Base-by-base conservation (phyloP, 2,888 invertebrate species). In the Epinotia bilunana region DNA sequence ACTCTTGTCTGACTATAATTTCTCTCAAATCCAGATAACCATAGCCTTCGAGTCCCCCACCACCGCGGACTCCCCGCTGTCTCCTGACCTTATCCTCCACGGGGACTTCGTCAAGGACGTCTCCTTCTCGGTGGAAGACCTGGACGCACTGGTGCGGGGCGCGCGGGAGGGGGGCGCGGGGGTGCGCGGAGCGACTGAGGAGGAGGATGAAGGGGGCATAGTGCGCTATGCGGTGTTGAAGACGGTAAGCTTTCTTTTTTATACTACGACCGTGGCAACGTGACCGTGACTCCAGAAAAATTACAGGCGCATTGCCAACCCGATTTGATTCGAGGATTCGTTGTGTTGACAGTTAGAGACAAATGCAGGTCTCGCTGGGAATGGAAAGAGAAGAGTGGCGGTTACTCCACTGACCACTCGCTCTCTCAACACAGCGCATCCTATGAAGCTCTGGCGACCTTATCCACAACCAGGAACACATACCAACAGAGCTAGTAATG, bases 21-120 rank as follows among this genome's bases (percentile, higher is more conserved):
- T 28, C 39, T 68, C n/a, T 43, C 16, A 28, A 46, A 60, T 91
- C 62, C 88, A 98, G 97, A 98, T 99, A 81, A 94, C 96, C 58
- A 98, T 99, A 86, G 96, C 98, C 39, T 99, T 99, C 87, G 97
- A 97, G 79, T 98, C 99, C 0, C 95, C 98, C 0, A 97, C 99
- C 74, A 77, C 85, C 0, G 95, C 97, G 0, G 95, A 95, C 73
- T 95, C 96, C 78, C 87, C 95, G 78, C 95, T 96, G 82, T 95
- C 98, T 87, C 96, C 97, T 60, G 91, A 95, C 60, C 97, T 99
- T 86, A 95, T 75, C 94, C 95, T 85, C 0, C 99, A 99, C 86
- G 99, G 99, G 0, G 99, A 99, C 91, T 99, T 98, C 72, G 99
- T 98, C 18, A 99, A 98, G 85, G 99, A 99, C 87, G 95, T 99